Percentiles rank a stretch among this genome's conserved stretches.
Evolutionary conservation across 2,888 invertebrate genomes (phyloP).

Genomic region (Tetropium fuscum): DNA sequence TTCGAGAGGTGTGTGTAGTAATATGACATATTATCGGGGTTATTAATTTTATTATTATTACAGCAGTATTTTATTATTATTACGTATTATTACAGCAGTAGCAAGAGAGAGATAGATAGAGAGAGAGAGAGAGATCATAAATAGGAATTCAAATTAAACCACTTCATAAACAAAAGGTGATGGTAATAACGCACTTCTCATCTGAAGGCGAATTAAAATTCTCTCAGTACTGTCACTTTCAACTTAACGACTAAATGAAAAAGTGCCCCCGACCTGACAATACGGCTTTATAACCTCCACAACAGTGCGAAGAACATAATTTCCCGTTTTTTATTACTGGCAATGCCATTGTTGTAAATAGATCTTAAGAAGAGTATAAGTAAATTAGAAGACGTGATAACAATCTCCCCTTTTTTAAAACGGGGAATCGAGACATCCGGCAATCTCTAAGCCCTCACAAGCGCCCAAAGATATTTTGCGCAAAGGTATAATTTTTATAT

Average conservation of each 20-base stretch:
- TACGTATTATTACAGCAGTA: too few relatives aligned
- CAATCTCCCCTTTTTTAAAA: conserved; percentile 74
- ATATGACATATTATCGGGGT: too few relatives aligned
- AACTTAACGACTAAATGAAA: conserved; percentile 37
- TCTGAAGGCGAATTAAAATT: conserved; percentile 35
- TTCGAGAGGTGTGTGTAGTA: too few relatives aligned
- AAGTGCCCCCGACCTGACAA: conserved; percentile 38
- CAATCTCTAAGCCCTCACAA: conserved; percentile 29
- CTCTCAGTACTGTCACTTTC: conserved; percentile 31
- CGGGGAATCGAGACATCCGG: conserved; percentile 58
- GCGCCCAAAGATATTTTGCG: conserved; percentile 12
- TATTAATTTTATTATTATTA: too few relatives aligned
- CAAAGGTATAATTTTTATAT: conserved; percentile 1
- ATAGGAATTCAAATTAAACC: background rate
- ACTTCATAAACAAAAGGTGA: background rate
- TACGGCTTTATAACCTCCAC: conserved; percentile 36
- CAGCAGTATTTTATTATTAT: too few relatives aligned
- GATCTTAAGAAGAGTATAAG: conserved; percentile 82
- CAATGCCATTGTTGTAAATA: conserved; percentile 73
- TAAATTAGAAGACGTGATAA: conserved; percentile 86
- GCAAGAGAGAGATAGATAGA: too few relatives aligned
- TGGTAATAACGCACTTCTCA: too few relatives aligned
- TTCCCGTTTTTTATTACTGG: conserved; percentile 60
- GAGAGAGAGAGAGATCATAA: too few relatives aligned
- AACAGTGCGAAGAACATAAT: conserved; percentile 48